These are phyloP conservation scores for Euphydryas editha DNA, from an alignment of 2,888 invertebrate genomes.

Conservation along the genomic window DNA sequence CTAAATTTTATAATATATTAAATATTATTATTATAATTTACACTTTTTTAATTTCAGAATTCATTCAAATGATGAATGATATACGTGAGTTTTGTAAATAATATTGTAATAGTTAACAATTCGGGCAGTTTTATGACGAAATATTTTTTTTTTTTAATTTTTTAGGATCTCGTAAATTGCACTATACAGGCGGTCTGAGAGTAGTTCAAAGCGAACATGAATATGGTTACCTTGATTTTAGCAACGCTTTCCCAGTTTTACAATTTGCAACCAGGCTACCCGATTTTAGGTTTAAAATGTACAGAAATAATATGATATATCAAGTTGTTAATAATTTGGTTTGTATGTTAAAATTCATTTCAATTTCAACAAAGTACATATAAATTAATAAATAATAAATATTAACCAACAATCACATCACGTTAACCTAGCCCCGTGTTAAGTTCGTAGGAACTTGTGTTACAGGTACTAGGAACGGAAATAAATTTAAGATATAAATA, in stretches of 20 bases:
- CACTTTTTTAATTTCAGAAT: slow-evolving; percentile 58
- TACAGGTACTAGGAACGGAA: no score
- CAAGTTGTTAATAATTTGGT: slow-evolving; percentile 85
- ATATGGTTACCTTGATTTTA: slow-evolving; percentile 66
- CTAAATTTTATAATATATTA: background rate
- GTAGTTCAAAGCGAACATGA: slow-evolving; percentile 49
- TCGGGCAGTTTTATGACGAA: background rate
- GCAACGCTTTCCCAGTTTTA: slow-evolving; percentile 86
- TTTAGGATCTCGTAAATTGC: slow-evolving; percentile 52
- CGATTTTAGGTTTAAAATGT: slow-evolving; percentile 86
- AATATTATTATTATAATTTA: background rate
- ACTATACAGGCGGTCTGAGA: slow-evolving; percentile 64
- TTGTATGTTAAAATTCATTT: slow-evolving; percentile 44
- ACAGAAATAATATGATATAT: slow-evolving; percentile 86
- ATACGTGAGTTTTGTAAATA: slow-evolving; percentile 57
- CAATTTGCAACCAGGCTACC: slow-evolving; percentile 85
- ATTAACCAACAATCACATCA: no score
- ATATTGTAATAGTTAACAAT: background rate
- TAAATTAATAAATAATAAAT: no score
- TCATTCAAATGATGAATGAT: slow-evolving; percentile 51
- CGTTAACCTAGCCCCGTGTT: no score
- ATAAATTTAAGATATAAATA: no score
- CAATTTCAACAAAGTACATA: no score
- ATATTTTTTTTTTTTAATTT: background rate
- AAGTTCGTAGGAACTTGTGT: no score